phyloP scores from a whole-genome alignment of 2,888 invertebrate species.

The Hirtodrosophila histrioides region DNA sequence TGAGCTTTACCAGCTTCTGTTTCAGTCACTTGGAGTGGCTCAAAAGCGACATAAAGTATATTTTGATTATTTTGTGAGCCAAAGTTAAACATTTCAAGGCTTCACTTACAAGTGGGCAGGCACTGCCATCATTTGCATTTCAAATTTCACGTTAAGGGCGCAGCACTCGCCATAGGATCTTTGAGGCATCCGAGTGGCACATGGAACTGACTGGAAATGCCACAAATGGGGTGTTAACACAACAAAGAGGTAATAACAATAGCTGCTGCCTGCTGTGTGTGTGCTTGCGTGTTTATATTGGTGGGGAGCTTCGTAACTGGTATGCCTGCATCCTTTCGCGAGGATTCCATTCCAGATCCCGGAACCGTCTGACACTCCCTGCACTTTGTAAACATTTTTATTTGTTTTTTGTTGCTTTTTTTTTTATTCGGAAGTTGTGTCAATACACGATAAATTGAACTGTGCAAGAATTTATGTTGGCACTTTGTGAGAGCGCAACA shows the following conservation, averaged over 20 bases:
- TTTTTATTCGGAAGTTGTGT: slow-evolving; percentile 61
- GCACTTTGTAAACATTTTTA: slow-evolving; percentile 75
- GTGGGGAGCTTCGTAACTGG: slow-evolving; percentile 10
- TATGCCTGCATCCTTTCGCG: slow-evolving; percentile 41
- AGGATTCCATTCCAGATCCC: slow-evolving; percentile 6
- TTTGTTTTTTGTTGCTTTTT: slow-evolving; percentile 41
- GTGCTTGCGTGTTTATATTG: slow-evolving; percentile 11
- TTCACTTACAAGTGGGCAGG: slow-evolving; percentile 1
- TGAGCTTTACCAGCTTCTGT: slow-evolving; percentile 36
- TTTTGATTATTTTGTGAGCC: slow-evolving; percentile 70
- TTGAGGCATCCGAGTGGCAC: slow-evolving; percentile 25
- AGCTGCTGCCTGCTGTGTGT: slow-evolving; percentile 41
- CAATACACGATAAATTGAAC: slow-evolving; percentile 78
- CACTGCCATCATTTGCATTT: slow-evolving; percentile 68
- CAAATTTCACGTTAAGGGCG: slow-evolving; percentile 62
- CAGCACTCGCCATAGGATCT: slow-evolving; percentile 30
- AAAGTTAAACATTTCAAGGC: slow-evolving; percentile 58
- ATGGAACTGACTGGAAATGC: slow-evolving; percentile 64
- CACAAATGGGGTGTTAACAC: slow-evolving; percentile 78
- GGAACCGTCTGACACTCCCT: slow-evolving; percentile 21
- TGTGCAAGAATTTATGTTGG: slow-evolving; percentile 74
- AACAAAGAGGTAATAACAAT: slow-evolving; percentile 79
- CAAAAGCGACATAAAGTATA: slow-evolving; percentile 63
- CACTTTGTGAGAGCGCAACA: slow-evolving; percentile 57
- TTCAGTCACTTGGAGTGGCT: slow-evolving; percentile 29